Evolutionary conservation across 1,140 invertebrate genomes (phyloP), one percentile per base, ranked within the genome.

Genomic region (Pogonomyrmex californicus): DNA sequence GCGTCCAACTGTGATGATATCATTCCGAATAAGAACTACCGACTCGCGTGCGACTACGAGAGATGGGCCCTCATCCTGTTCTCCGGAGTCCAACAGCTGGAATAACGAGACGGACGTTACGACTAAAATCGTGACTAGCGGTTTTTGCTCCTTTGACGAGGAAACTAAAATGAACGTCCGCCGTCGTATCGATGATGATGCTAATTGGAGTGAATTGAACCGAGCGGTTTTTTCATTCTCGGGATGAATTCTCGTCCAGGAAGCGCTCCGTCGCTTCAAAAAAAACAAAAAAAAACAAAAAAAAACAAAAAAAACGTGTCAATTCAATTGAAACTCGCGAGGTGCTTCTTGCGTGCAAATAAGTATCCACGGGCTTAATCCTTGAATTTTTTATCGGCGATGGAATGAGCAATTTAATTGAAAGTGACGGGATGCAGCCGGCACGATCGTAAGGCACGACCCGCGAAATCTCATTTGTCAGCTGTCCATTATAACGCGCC

Each of bases 111-210:
- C 49, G 82, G 71, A 85, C 17, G 47, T 62, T 63, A 77, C 30
- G 23, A 77, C 60, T 85, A 63, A 85, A 85, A 85, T 85, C 82
- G 58, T 85, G 82, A 85, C 82, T 77, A 82, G 66, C 79, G 54
- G 44, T 85, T 85, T 85, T 49, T 51, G 36, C 49, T 10, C 47
- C 66, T 58, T 30, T 58, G 70, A 60, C 33, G 70, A 14, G n/a
- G 41, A 10, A 23, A 79, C 66, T 56, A 44, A 85, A 75, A 81
- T 51, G 66, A 17, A 14, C 68, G 17, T 58, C 23, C 66, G 60
- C 14, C 73, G 41, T 66, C 36, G 68, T 86, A 82, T 86, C 66
- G 77, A 63, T 65, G 85, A 77, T 38, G 63, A 51, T 76, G 82
- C 82, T 85, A 85, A 85, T 85, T 85, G 82, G 73, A 78, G 23